Evolutionary conservation across 2,888 invertebrate species (phyloP), one percentile per base, ranked within the genome.

Genomic region (Drosophila borborema): DNA sequence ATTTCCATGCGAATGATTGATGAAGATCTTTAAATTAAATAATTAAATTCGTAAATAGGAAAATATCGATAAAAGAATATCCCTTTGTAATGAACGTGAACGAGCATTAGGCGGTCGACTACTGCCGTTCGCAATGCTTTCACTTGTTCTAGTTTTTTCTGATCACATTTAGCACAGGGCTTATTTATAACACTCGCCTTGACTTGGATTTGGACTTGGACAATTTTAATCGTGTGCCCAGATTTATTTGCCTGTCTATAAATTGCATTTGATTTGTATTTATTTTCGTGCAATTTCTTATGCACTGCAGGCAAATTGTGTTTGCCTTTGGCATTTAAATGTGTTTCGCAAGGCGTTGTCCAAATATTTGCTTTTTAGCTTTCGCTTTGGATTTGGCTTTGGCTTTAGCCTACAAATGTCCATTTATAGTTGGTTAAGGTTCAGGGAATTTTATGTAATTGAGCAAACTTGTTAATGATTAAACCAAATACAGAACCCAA

Each of bases 151-250:
- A 28, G 28, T 28, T 28, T 14, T 51, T 34, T 51, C 51, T 18
- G 46, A 51, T 64, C 55, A 20, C 60, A 64, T 58, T 72, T 69
- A 53, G 59, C 53, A 65, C 53, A 64, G 54, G 69, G 48, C 72
- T 80, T 67, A 89, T 87, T 89, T 84, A 87, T 84, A 62, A 64
- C 72, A 73, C 65, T 71, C 61, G 67, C 51, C 20, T 40, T 38
- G 40, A 16, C 20, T 51, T 7, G 28, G 23, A n/a, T 40, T 49
- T 31, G 38, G 23, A 10, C 12, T 58, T 58, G 43, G 43, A 45
- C 34, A 58, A 45, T 16, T 75, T 73, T 73, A 73, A 77, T 77
- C 68, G 55, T 43, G 45, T 36, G 31, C 18, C 20, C 43, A 71
- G 67, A 80, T 81, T 78, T 80, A 80, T 80, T 55, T 78, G 55